Evolutionary conservation across 2,888 invertebrate species (phyloP).

Genomic region (Dryobota labecula): DNA sequence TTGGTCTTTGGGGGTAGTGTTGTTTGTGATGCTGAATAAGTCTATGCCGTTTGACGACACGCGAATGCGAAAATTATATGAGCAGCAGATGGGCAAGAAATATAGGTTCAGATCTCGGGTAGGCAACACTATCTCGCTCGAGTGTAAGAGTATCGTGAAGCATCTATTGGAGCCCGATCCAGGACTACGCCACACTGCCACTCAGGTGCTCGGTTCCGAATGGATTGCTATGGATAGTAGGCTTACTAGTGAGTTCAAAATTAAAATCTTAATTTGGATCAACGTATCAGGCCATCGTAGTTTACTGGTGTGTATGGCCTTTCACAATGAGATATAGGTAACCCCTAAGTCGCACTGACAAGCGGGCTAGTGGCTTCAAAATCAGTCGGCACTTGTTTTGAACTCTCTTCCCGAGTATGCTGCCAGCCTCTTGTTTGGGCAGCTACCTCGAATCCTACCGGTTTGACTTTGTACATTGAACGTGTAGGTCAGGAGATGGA

Average conservation of each 20-base stretch:
- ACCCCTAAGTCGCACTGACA: background rate
- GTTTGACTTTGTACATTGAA: background rate
- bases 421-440: background rate
- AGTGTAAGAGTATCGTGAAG: constrained; percentile 92
- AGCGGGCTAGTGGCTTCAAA: background rate
- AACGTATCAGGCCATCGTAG: background rate
- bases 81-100: constrained; percentile 91
- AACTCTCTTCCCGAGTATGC: no score
- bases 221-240: constrained; percentile 93
- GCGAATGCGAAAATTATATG: constrained; percentile 93
- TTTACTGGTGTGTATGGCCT: background rate
- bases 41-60: constrained; percentile 96
- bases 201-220: constrained; percentile 90
- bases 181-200: constrained; percentile 89
- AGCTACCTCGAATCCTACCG: background rate
- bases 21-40: constrained; percentile 96
- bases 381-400: constrained; percentile 1
- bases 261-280: constrained; percentile 38
- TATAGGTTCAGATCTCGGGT: constrained; percentile 92
- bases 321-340: background rate
- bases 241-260: constrained; percentile 84
- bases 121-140: constrained; percentile 88
- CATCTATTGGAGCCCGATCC: constrained; percentile 93
- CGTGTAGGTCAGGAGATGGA: background rate
- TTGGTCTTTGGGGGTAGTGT: constrained; percentile 95